These are phyloP conservation scores for Atherinomorus stipes DNA, from an alignment of 2,113 vertebrate genomes.

Conservation along the genomic window DNA sequence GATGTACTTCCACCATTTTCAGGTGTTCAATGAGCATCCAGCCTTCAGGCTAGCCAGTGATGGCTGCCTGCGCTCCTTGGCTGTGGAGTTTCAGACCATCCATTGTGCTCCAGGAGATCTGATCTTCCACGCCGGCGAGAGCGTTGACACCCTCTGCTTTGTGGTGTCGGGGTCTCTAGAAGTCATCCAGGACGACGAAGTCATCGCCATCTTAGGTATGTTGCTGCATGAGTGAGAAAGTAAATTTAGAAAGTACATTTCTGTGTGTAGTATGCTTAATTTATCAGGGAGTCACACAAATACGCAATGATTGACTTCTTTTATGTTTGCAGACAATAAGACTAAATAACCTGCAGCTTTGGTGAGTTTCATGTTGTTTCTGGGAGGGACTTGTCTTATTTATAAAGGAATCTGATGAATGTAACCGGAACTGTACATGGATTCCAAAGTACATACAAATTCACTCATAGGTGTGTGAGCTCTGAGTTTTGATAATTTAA, in stretches of 20 bases:
- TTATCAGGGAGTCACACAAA: too few species aligned
- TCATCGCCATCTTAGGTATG: constrained; percentile 96
- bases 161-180: constrained; percentile 97
- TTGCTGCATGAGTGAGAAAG: background rate
- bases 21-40: constrained; percentile 95
- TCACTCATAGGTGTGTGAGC: too few species aligned
- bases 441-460: too few species aligned
- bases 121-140: constrained; percentile 96
- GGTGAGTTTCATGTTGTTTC: too few species aligned
- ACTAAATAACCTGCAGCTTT: too few species aligned
- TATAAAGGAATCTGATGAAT: too few species aligned
- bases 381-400: too few species aligned
- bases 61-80: constrained; percentile 94
- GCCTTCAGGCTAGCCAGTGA: constrained; percentile 96
- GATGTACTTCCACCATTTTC: background rate
- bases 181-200: constrained; percentile 98
- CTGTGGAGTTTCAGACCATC: constrained; percentile 96
- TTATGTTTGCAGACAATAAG: too few species aligned
- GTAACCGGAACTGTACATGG: too few species aligned
- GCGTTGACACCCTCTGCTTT: constrained; percentile 95
- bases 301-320: too few species aligned
- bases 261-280: too few species aligned
- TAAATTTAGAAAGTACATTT: background rate
- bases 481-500: too few species aligned
- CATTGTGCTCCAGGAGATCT: constrained; percentile 97